These are phyloP conservation scores for Eucidaris tribuloides DNA, from an alignment of 35 echinoderm and acorn worm species.

Conservation along the genomic window DNA sequence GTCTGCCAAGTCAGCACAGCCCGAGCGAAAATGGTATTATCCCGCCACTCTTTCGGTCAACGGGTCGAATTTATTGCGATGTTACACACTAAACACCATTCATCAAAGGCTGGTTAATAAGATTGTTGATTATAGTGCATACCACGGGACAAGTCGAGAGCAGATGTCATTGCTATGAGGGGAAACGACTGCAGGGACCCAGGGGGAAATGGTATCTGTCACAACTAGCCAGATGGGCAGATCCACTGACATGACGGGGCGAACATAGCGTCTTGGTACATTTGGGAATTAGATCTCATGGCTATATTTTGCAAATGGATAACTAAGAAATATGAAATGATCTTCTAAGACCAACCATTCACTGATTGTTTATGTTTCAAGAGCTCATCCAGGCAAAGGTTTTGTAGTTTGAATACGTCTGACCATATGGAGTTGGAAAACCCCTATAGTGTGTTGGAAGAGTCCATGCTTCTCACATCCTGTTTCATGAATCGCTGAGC, in stretches of 20 bases:
- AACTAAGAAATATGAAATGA: background rate
- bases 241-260: background rate
- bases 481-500: slow-evolving; percentile 40
- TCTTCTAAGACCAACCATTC: background rate
- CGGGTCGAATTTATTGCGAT: background rate
- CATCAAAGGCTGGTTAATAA: background rate
- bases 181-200: slow-evolving; percentile 20
- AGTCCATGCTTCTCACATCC: slow-evolving; percentile 24
- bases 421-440: background rate
- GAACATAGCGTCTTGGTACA: background rate
- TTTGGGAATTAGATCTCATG: background rate
- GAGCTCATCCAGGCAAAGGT: background rate
- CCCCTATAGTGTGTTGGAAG: background rate
- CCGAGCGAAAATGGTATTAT: background rate
- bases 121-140: background rate
- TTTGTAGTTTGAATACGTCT: too few relatives aligned
- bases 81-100: background rate
- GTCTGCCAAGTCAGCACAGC: slow-evolving; percentile 31
- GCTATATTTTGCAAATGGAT: background rate
- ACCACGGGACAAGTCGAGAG: slow-evolving; percentile 16
- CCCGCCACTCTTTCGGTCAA: background rate
- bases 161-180: slow-evolving; percentile 22
- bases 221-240: background rate
- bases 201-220: background rate
- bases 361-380: background rate